Conservation (phyloP, 2,888 invertebrate species). For the Cerceris ruficornis region DNA sequence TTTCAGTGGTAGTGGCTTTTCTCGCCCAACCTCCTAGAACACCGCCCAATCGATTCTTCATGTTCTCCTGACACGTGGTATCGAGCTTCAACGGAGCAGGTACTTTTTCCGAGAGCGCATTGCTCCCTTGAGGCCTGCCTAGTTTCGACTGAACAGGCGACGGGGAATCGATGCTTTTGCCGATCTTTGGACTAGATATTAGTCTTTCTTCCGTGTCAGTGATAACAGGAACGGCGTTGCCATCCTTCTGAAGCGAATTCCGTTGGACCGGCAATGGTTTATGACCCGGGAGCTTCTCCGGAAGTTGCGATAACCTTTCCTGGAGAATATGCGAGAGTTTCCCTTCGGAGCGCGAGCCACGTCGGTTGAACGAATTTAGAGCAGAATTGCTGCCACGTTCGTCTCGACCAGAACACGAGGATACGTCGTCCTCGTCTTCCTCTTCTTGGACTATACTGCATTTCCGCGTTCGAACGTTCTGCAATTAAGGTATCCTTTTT, state of each 20-base stretch:
- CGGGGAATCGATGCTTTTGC: slow-evolving; percentile 42
- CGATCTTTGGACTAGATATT: slow-evolving; percentile 51
- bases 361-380: slow-evolving; percentile 84
- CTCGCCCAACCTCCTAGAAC: slow-evolving; percentile 44
- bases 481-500: slow-evolving; percentile 46
- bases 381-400: slow-evolving; percentile 81
- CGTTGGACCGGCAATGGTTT: slow-evolving; percentile 64
- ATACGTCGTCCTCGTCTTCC: slow-evolving; percentile 92
- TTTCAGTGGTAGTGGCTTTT: slow-evolving; percentile 57
- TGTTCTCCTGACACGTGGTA: slow-evolving; percentile 42
- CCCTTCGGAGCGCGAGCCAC: slow-evolving; percentile 92
- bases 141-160: slow-evolving; percentile 59
- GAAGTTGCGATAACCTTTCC: slow-evolving; percentile 84
- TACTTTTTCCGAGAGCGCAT: slow-evolving; percentile 46
- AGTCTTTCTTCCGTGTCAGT: slow-evolving; percentile 55
- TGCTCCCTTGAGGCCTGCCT: slow-evolving; percentile 30
- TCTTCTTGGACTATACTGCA: slow-evolving; percentile 97
- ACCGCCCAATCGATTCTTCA: slow-evolving; percentile 53
- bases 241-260: slow-evolving; percentile 58
- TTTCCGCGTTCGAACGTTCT: slow-evolving; percentile 88
- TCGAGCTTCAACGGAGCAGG: slow-evolving; percentile 39
- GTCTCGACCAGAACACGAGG: slow-evolving; percentile 84
- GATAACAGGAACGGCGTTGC: slow-evolving; percentile 32
- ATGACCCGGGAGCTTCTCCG: slow-evolving; percentile 84
- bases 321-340: slow-evolving; percentile 88